Evolutionary conservation across 2,797 vertebrate genomes (phyloP), one percentile per base, ranked within the genome.

Genomic region (Sorex maritimensis): DNA sequence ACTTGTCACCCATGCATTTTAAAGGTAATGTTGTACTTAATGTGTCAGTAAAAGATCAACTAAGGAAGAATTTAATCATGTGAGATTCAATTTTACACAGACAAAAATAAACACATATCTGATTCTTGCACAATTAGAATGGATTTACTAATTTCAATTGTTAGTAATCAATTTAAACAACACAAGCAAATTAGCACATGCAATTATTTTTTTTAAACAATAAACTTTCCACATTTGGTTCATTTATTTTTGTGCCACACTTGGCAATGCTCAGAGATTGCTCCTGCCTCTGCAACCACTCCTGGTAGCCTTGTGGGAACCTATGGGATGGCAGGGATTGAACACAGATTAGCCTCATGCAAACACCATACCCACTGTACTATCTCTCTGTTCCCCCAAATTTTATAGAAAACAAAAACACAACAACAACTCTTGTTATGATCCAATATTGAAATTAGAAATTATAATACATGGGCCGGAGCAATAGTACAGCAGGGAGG

Each of bases 371-470:
- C 5, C 1, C 55, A 19, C 19, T 58, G 19, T 58, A 58, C 55
- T 58, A 58, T 58, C 55, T 55, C 52, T 3, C 17, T 17, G 19
- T 3, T 17, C 14, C 55, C 4, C 55, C 4, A 21, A 17, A 17
- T 58, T 58, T 58, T 58, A 58, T 58, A 19, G 11, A 58, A 58
- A 58, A 44, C 41, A 61, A 74, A 74, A 82, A 41, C 38, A 61
- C 9, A 63, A 8, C 63, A 72, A 19, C 84, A 80, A 12, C 24
- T 52, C 49, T 68, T 73, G 52, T 68, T 96, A 52, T 85, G 90
- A 61, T 63, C 93, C 41, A 86, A 52, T 91, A 23, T 46, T 78
- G 24, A 96, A 94, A 93, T 88, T 63, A 80, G 14, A 92, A 87
- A 93, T 80, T 72, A 90, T 74, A 79, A 93, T 95, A 93, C 52